Evolutionary conservation across 2,797 vertebrate genomes (phyloP).

Genomic region (Anas flavirostris): DNA sequence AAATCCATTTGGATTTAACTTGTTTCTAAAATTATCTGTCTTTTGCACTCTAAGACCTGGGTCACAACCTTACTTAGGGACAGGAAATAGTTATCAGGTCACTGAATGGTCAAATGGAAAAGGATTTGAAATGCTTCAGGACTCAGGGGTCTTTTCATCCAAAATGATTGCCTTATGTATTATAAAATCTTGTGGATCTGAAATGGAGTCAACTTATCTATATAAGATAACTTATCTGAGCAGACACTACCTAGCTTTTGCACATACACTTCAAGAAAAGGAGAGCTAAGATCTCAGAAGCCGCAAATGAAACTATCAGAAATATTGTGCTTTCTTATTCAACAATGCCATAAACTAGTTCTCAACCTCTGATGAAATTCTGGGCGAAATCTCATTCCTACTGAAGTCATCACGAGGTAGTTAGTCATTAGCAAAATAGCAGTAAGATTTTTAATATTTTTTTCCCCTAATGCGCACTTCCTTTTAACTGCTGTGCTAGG

Average conservation of each 20-base stretch:
- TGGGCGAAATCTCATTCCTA: not conserved
- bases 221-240: not conserved
- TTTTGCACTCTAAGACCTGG: constrained; percentile 87
- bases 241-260: not conserved
- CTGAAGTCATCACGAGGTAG: not conserved
- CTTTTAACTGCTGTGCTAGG: not conserved
- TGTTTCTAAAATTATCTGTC: constrained; percentile 91
- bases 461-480: not conserved
- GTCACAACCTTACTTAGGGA: constrained; percentile 91
- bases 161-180: constrained; percentile 73
- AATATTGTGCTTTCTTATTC: not conserved
- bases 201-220: constrained; percentile 24
- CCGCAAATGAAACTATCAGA: not conserved
- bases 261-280: not conserved
- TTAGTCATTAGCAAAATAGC: not conserved
- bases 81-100: constrained; percentile 89
- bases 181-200: constrained; percentile 55
- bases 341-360: not conserved
- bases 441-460: not conserved
- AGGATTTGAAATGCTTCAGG: constrained; percentile 83
- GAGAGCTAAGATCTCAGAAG: not conserved
- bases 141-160: constrained; percentile 76
- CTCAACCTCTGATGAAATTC: not conserved
- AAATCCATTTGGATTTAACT: constrained; percentile 79
- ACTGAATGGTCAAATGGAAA: constrained; percentile 88